phyloP scores from a whole-genome alignment of 2,888 invertebrate species.

The Thereva unica region DNA sequence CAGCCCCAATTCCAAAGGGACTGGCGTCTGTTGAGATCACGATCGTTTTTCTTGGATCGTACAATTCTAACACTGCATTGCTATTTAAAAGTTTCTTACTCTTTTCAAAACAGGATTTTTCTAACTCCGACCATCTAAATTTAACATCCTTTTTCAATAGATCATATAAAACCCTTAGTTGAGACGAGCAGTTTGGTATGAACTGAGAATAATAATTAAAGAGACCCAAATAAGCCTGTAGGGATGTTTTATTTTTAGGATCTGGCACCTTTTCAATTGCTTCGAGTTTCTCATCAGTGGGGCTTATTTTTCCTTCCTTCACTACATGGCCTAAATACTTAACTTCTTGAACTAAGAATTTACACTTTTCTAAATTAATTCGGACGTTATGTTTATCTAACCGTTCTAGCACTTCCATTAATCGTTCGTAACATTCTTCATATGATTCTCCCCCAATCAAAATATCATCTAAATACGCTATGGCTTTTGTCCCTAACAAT shows the following conservation, averaged over 20 bases:
- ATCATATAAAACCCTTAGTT: background rate
- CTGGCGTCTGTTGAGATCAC: background rate
- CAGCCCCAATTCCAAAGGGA: background rate
- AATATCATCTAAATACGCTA: conserved; percentile 37
- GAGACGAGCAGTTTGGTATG: background rate
- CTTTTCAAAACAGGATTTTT: background rate
- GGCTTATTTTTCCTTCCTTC: background rate
- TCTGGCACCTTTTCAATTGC: background rate
- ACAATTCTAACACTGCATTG: background rate
- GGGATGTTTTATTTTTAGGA: background rate
- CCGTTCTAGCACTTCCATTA: conserved; percentile 21
- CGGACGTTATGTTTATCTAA: conserved; percentile 28
- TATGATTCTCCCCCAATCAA: conserved; percentile 20
- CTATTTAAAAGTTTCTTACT: background rate
- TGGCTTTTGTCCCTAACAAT: conserved; percentile 7
- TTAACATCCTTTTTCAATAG: background rate
- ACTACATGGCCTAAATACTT: conserved; percentile 8
- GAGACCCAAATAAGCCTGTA: background rate
- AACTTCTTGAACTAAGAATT: conserved; percentile 30
- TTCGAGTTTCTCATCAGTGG: background rate
- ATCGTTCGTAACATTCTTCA: conserved; percentile 26
- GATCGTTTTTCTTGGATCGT: background rate
- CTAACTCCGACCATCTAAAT: background rate
- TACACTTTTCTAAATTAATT: conserved; percentile 37
- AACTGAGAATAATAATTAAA: conserved; percentile 1